Evolutionary conservation across 2,888 invertebrate species (phyloP).

Genomic region (Eristalis tenax): DNA sequence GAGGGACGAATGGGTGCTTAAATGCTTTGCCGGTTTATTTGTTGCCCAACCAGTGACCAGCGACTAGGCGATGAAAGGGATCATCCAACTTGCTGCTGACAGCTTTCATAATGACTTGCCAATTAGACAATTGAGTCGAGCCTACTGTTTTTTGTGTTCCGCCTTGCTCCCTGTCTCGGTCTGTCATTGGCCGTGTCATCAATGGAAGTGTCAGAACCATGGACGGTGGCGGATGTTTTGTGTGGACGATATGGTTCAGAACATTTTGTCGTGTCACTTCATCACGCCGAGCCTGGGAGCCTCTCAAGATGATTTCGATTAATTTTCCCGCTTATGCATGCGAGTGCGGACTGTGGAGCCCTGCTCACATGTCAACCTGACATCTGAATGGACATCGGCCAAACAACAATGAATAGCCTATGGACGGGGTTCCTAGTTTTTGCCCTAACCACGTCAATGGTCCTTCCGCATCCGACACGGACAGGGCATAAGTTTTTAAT

Average conservation of each 20-base stretch:
- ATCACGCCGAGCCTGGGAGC: not conserved
- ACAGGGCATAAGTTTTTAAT: constrained; percentile 24
- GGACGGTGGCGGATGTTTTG: not conserved
- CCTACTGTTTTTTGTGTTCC: not conserved
- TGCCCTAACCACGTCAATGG: not conserved
- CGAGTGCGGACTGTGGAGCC: not conserved
- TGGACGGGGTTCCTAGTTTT: not conserved
- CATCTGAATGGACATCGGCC: not conserved
- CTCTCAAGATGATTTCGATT: constrained; percentile 30
- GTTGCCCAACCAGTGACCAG: not conserved
- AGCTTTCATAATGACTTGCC: constrained; percentile 23
- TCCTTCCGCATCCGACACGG: not conserved
- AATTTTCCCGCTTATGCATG: constrained; percentile 23
- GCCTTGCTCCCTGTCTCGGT: not conserved
- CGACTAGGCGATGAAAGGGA: not conserved
- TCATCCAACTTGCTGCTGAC: constrained; percentile 12
- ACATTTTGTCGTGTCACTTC: constrained; percentile 15
- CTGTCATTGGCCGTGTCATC: constrained; percentile 2
- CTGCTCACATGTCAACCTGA: constrained; percentile 15
- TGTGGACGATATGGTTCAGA: constrained; percentile 5
- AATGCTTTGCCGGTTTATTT: not conserved
- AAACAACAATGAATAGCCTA: not conserved
- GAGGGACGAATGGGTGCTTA: not conserved
- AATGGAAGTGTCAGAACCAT: constrained; percentile 28
- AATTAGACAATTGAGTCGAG: constrained; percentile 34